Base-by-base conservation (phyloP, 2,888 invertebrate species). In the Crossocerus cetratus region DNA sequence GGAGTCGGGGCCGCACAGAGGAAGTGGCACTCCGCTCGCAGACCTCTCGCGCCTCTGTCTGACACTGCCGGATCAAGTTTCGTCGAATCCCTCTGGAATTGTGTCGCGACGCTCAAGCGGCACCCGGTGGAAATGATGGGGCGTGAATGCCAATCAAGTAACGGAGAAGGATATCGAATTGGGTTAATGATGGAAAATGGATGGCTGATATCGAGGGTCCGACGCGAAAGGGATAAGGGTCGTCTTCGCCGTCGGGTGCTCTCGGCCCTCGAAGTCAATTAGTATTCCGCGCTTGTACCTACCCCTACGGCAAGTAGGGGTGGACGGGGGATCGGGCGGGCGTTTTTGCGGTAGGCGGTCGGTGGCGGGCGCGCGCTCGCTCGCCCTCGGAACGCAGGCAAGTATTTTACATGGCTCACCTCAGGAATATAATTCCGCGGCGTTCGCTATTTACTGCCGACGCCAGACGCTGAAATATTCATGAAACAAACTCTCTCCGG, bases 381-480 rank as follows among this genome's bases (percentile, higher is more conserved):
- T 22, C 18, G 8, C 20, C 8, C 60, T 14, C 14, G 60, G n/a
- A 45, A 60, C 60, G 45, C 21, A 21, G 62, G 22, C 53, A 21
- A 62, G 57, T 44, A 67, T 72, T 60, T 65, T 45, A 53, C 55
- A 59, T 65, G 62, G 44, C 66, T 78, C 77, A 80, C 49, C 49
- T 49, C 49, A 59, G 78, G 80, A 86, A 87, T 85, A 87, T 87
- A 86, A 87, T 87, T 86, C 83, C 82, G 79, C 78, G 79, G 81
- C 75, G 81, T 81, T 73, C 82, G 85, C 85, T 89, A 88, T 88
- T 89, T 89, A 88, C 86, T 84, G 84, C 86, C 78, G 80, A 84
- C 84, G 82, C 81, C 82, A 80, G 83, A 78, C 83, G 85, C 75
- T 88, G 88, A 89, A 89, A 89, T 89, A 89, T 89, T 89, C 89